Conservation (phyloP, 2,797 vertebrate genomes). For the Sphenodon punctatus region DNA sequence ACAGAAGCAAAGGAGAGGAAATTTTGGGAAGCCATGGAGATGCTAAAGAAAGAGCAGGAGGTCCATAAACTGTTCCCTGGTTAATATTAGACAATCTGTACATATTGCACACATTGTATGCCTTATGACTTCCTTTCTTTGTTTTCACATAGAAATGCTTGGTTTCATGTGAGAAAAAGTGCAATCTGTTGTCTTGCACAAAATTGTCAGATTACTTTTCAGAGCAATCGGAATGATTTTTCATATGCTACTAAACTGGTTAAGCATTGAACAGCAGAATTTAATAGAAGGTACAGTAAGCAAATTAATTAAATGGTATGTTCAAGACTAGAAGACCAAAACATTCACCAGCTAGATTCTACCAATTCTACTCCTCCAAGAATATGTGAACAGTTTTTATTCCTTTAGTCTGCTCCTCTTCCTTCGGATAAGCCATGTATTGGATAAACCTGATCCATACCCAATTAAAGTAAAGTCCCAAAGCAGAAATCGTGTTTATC, state of each 20-base stretch:
- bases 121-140: too few species aligned
- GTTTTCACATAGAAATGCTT: too few species aligned
- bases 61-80: constrained; percentile 43
- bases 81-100: accelerated
- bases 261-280: neutral
- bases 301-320: neutral
- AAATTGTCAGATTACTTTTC: neutral
- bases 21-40: constrained; percentile 88
- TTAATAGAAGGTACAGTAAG: neutral
- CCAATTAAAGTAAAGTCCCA: too few species aligned
- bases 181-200: accelerated
- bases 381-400: accelerated
- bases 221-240: neutral
- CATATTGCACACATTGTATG: accelerated
- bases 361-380: too few species aligned
- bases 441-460: too few species aligned
- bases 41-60: constrained; percentile 87
- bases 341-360: neutral
- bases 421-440: neutral
- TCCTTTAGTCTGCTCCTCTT: neutral
- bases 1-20: constrained; percentile 91
- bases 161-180: neutral
- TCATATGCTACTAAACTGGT: neutral
- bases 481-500: too few species aligned
- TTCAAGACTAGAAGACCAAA: neutral